These are phyloP conservation scores for Gila robusta DNA, from an alignment of 2,797 vertebrate species.

Conservation along the genomic window DNA sequence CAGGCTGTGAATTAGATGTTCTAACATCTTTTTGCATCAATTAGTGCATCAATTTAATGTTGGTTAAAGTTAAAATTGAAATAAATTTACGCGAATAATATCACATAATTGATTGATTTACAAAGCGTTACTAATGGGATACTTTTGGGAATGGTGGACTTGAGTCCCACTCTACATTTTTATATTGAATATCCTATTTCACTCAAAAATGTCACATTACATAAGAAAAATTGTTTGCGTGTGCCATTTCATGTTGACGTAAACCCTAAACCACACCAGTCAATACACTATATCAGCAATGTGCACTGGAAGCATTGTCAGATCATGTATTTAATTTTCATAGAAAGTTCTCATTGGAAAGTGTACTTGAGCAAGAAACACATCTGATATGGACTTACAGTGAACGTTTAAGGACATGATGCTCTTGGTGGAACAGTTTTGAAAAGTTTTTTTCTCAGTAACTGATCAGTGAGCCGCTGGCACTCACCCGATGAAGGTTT, in stretches of 20 bases:
- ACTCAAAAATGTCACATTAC: not conserved
- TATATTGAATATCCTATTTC: not conserved
- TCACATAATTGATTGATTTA: not conserved
- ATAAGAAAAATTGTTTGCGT: not conserved
- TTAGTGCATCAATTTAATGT: not conserved
- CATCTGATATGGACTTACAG: constrained; percentile 9
- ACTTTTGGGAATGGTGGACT: no score
- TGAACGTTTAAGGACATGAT: constrained; percentile 19
- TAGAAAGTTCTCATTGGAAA: not conserved
- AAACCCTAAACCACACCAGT: not conserved
- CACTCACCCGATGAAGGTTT: constrained; percentile 17
- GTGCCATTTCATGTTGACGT: not conserved
- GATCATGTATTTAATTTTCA: constrained; percentile 7
- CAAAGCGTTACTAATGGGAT: not conserved
- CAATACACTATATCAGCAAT: not conserved
- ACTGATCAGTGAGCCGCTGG: constrained; percentile 12
- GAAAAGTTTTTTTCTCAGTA: not conserved
- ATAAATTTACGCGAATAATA: not conserved
- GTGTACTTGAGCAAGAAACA: constrained; percentile 6
- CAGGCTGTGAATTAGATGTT: not conserved
- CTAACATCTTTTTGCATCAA: not conserved
- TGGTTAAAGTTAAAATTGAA: not conserved
- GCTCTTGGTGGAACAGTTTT: constrained; percentile 16
- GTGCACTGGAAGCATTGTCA: constrained; percentile 5
- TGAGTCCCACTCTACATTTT: not conserved